Base-by-base conservation (phyloP, 1,140 invertebrate genomes). In the Pseudoatta argentina region DNA sequence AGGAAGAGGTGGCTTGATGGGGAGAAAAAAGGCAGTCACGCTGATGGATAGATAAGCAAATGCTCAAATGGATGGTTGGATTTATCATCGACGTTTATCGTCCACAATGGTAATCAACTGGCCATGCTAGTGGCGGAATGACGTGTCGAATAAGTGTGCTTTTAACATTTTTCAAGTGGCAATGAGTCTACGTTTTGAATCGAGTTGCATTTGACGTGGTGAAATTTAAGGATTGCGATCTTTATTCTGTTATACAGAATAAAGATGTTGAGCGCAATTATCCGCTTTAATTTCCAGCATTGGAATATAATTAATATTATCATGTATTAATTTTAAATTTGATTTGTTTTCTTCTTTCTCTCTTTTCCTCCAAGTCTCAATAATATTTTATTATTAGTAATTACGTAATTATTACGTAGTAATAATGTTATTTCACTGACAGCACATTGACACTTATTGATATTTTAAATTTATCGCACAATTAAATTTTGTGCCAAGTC, bases 11-110 rank as follows among this genome's bases (percentile, higher is more conserved):
- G 63, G 24, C 51, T 64, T 14, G 67, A 21, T 27, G 72, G 44
- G 0, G 66, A 51, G 67, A 89, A 87, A 90, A 90, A 87, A 75
- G 30, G n/a, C 83, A 87, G 69, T 85, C 63, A 69, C 72, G 69
- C 44, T 86, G 73, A 83, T 85, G 83, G 81, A 79, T 90, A 86
- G 89, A 86, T 88, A 88, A 86, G 71, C 77, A 88, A 86, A 83
- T 78, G 82, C 24, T 10, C 10, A 57, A 81, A 88, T 83, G 82
- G 83, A 64, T n/a, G 61, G 24, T 77, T n/a, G 66, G 83, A 86
- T 91, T 91, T 88, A 88, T 85, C 57, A 85, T 88, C 39, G 5
- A 34, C 59, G 63, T 86, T 77, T 86, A 88, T 64, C 66, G 71
- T 86, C 85, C 87, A 57, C 81, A 51, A 71, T 59, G 39, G 73